Conservation (phyloP, 1,140 invertebrate genomes). For the Caenorhabditis brenneri region DNA sequence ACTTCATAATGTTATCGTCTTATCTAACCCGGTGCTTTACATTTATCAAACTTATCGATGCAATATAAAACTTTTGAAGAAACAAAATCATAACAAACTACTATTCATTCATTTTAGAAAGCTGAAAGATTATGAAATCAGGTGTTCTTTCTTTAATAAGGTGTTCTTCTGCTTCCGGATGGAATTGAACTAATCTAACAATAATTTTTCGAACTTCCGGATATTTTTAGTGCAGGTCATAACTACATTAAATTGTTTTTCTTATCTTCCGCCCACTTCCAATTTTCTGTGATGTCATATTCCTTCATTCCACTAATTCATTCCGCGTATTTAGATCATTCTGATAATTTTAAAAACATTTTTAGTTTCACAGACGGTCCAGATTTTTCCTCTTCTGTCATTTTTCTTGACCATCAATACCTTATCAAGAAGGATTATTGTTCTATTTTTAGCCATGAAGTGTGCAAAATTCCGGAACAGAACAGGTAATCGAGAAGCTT, state of each 20-base stretch:
- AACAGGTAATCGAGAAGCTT: background rate
- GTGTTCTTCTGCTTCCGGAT: too few species aligned
- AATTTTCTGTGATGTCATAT: background rate
- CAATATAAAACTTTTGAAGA: too few species aligned
- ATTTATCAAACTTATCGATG: background rate
- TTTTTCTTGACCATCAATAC: background rate
- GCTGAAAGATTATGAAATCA: too few species aligned
- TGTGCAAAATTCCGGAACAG: constrained; percentile 18
- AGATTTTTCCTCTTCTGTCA: background rate
- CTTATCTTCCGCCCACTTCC: background rate
- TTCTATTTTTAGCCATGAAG: background rate
- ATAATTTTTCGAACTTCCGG: background rate
- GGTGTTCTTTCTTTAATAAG: too few species aligned
- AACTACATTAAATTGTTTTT: too few species aligned
- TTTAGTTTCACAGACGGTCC: background rate
- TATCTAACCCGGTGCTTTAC: background rate
- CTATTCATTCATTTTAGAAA: too few species aligned
- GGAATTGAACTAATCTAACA: too few species aligned
- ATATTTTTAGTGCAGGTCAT: background rate
- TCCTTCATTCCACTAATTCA: background rate
- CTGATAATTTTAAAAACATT: background rate
- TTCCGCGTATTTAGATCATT: background rate
- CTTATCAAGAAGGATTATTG: background rate
- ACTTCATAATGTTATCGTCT: background rate
- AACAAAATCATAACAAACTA: too few species aligned